phyloP scores from a whole-genome alignment of 2,797 vertebrate species.

The Gobio occitaniae region DNA sequence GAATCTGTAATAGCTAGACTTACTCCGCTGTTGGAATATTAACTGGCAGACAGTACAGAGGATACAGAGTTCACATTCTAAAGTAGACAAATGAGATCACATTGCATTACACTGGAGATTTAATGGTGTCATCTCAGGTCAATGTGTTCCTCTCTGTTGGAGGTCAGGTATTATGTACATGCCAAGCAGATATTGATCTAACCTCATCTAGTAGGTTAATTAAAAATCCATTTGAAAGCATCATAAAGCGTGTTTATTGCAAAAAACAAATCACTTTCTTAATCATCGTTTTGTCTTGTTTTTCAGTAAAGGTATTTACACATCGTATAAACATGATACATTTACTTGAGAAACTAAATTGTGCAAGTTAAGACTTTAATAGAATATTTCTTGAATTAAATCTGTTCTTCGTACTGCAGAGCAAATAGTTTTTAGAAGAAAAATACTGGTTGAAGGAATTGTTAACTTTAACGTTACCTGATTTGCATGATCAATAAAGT shows the following conservation, averaged over 20 bases:
- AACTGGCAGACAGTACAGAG: constrained; percentile 26
- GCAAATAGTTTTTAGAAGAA: neutral
- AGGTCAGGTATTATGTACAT: constrained; percentile 30
- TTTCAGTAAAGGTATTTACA: constrained; percentile 8
- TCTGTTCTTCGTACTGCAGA: neutral
- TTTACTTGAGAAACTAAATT: neutral
- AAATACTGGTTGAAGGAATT: neutral
- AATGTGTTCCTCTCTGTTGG: constrained; percentile 31
- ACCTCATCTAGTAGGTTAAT: constrained; percentile 32
- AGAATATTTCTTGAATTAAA: neutral
- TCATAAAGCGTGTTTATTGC: neutral
- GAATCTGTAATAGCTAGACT: constrained; percentile 63
- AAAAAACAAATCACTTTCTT: neutral
- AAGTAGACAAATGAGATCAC: constrained; percentile 50
- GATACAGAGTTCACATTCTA: constrained; percentile 36
- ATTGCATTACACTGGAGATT: constrained; percentile 14
- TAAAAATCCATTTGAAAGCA: constrained; percentile 34
- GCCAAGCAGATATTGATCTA: constrained; percentile 26
- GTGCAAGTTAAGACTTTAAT: neutral
- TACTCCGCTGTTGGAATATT: constrained; percentile 26
- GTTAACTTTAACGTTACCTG: neutral
- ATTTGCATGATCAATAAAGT: neutral
- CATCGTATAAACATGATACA: neutral
- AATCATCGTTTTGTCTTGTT: neutral
- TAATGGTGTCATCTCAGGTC: constrained; percentile 19